A percentile compares a stretch with the other conserved stretches of the same genome.
Conservation (phyloP, 2,797 vertebrate genomes). For the Morelia viridis region DNA sequence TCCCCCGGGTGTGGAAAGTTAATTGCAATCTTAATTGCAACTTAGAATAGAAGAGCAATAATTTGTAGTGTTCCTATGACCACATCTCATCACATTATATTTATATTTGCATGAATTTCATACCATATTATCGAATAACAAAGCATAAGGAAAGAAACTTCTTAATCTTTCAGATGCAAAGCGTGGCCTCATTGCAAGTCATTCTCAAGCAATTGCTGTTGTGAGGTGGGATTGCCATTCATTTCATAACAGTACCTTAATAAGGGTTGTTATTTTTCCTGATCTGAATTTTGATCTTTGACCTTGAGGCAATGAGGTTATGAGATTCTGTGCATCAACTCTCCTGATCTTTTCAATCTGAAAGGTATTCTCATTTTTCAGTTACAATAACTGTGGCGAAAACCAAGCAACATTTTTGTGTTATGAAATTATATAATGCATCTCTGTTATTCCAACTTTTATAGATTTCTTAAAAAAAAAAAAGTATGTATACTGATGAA, state of each 20-base stretch:
- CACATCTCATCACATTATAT: not conserved
- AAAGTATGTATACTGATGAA: not conserved
- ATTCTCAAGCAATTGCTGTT: not conserved
- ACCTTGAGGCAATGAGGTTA: not conserved
- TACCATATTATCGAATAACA: conserved; percentile 4
- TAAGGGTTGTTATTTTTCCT: not conserved
- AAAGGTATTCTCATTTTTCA: conserved; percentile 39
- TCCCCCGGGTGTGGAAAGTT: not conserved
- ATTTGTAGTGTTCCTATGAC: not conserved
- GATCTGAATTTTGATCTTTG: conserved; percentile 34
- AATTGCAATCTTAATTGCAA: not conserved
- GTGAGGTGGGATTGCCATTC: conserved; percentile 30
- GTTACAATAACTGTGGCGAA: conserved; percentile 27
- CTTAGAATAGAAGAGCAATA: not conserved
- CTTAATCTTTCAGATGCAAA: not conserved
- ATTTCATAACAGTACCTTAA: conserved; percentile 18
- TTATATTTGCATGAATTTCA: conserved; percentile 5
- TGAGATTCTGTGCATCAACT: conserved; percentile 20
- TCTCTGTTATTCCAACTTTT: conserved; percentile 30
- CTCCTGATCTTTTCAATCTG: conserved; percentile 2
- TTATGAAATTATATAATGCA: conserved; percentile 40
- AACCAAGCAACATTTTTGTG: conserved; percentile 32
- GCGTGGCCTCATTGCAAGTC: not conserved
- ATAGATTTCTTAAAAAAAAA: not conserved
- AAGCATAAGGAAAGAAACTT: conserved; percentile 16